Conservation (phyloP, 2,888 invertebrate genomes). For the Amitus sp. region DNA sequence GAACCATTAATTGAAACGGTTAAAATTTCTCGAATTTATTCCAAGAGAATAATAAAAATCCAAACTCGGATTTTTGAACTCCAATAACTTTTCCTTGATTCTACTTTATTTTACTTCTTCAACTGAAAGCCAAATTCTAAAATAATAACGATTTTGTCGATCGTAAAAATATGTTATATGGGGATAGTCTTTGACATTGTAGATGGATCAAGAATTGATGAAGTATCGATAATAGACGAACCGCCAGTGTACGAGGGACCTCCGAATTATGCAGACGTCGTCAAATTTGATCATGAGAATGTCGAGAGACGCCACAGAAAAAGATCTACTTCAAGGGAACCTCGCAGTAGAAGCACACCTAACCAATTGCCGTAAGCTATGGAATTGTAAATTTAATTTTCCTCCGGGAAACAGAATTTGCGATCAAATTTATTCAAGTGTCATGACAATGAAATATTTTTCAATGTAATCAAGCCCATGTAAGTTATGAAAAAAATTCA, state of each 20-base stretch:
- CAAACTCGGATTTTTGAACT: too few species aligned
- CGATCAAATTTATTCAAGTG: too few species aligned
- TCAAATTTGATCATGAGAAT: slow-evolving; percentile 68
- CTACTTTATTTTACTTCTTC: too few species aligned
- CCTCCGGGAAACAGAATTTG: too few species aligned
- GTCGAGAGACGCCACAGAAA: slow-evolving; percentile 55
- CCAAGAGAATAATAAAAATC: too few species aligned
- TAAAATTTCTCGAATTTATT: too few species aligned
- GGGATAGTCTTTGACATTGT: slow-evolving; percentile 40
- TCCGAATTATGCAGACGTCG: slow-evolving; percentile 77
- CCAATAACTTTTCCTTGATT: too few species aligned
- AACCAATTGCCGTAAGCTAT: slow-evolving; percentile 52
- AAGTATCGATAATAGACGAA: slow-evolving; percentile 69
- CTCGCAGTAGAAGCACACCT: slow-evolving; percentile 50
- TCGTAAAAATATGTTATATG: slow-evolving; percentile 2
- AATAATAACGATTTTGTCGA: too few species aligned
- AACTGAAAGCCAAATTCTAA: too few species aligned
- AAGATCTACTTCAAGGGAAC: slow-evolving; percentile 29
- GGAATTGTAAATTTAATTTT: too few species aligned
- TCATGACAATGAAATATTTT: too few species aligned
- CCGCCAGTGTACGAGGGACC: slow-evolving; percentile 78
- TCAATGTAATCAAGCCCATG: neutral
- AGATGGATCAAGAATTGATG: slow-evolving; percentile 67
- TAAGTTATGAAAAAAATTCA: neutral
- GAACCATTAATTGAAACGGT: too few species aligned